These are phyloP conservation scores for Actinia equina DNA, from an alignment of 64 coral and sea anemone species.

Conservation along the genomic window DNA sequence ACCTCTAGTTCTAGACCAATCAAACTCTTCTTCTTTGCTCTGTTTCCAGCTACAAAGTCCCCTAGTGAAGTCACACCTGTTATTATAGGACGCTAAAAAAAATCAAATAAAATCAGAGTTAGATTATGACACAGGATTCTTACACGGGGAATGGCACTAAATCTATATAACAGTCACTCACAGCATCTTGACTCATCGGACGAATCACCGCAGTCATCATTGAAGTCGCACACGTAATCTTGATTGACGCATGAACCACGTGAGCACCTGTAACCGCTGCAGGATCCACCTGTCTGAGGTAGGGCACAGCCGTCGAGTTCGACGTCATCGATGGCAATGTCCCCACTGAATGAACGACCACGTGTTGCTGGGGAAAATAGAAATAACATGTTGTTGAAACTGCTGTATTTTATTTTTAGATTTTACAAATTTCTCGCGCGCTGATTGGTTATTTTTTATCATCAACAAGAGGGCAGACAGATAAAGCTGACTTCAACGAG, in stretches of 20 bases:
- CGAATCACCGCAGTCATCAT: constrained; percentile 60
- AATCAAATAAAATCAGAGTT: background rate
- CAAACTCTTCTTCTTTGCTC: constrained; percentile 70
- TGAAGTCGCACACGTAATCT: constrained; percentile 62
- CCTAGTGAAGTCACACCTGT: constrained; percentile 65
- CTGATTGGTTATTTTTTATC: too few relatives aligned
- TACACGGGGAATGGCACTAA: background rate
- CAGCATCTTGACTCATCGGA: constrained; percentile 47
- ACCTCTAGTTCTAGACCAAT: constrained; percentile 74
- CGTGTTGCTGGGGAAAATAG: constrained; percentile 36
- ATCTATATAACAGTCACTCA: background rate
- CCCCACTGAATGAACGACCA: constrained; percentile 49
- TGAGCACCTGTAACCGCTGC: constrained; percentile 21
- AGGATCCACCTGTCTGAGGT: constrained; percentile 36
- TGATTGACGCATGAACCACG: constrained; percentile 28
- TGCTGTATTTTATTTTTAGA: background rate
- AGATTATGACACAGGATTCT: background rate
- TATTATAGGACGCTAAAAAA: constrained; percentile 44
- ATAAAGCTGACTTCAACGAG: too few relatives aligned
- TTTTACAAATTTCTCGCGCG: too few relatives aligned
- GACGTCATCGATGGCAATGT: constrained; percentile 85
- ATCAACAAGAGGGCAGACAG: too few relatives aligned
- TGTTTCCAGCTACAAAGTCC: constrained; percentile 86
- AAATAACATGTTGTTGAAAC: background rate
- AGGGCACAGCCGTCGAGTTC: constrained; percentile 63